Base-by-base conservation (phyloP, 1,140 invertebrate species). In the Atta texana region DNA sequence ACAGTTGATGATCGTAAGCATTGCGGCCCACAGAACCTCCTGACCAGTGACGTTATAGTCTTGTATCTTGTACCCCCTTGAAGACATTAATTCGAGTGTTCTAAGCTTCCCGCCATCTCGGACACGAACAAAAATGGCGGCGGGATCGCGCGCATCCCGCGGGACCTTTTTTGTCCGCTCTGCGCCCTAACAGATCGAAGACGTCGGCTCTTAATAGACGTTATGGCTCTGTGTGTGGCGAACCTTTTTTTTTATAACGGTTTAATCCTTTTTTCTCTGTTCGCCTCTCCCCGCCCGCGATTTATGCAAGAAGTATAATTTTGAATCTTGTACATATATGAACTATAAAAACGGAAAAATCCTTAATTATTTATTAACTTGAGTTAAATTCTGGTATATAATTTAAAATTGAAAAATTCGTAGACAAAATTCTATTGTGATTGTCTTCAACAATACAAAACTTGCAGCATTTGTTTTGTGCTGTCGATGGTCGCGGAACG, bases 51-150 rank as follows among this genome's bases (percentile, higher is more conserved):
- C 51, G 68, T 72, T 24, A 82, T 57, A 21, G 31, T 74, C 34
- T 24, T n/a, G 3, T 28, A 28, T 28, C 1, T 59, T 55, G 34
- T 64, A 85, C 82, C 66, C 51, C 82, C 87, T 16, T 34, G 82
- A 88, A 88, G 64, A 86, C n/a, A 71, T 85, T 87, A 78, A 85
- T 85, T 85, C 82, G 6, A 78, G 31, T 49, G 24, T 85, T 85
- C n/a, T 4, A 61, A 77, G 49, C n/a, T 78, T 61, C 39, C 44
- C 64, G 66, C 49, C 63, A 31, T n/a, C 59, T 16, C 53, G 21
- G 8, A 6, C 18, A 31, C 28, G 3, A 61, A 61, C 24, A 61
- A 55, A 74, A 84, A 63, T 74, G n/a, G 39, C 80, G 55, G 55
- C 55, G 21, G 34, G 6, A 81, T 71, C 51, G 51, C 51, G 34